Conservation (phyloP, 1,140 invertebrate species). For the Pectinophora gossypiella region DNA sequence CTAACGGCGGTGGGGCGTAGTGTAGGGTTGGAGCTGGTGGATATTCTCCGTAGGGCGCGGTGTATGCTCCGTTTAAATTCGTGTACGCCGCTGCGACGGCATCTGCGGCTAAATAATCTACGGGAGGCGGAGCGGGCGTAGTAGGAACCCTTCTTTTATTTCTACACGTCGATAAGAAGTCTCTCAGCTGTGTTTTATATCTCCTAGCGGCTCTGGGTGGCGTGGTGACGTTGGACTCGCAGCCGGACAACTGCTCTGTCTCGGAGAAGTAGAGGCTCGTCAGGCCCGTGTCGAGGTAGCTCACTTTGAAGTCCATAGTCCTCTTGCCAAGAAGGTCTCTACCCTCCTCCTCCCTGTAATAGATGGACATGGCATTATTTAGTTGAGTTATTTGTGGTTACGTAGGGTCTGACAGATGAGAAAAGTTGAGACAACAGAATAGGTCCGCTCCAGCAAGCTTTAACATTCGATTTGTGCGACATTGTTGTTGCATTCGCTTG, state of each 20-base stretch:
- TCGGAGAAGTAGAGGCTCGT: conserved; percentile 94
- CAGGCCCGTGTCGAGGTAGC: conserved; percentile 94
- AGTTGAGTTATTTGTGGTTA: too few relatives aligned
- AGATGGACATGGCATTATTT: conserved; percentile 1
- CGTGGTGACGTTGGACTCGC: conserved; percentile 76
- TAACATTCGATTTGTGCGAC: too few relatives aligned
- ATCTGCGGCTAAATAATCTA: conserved; percentile 74
- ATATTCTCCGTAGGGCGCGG: conserved; percentile 78
- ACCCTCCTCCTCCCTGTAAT: conserved; percentile 97
- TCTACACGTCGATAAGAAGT: conserved; percentile 93
- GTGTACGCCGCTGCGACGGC: conserved; percentile 87
- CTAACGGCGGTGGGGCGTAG: conserved; percentile 83
- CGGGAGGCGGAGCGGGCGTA: conserved; percentile 63
- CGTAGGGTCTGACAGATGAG: too few relatives aligned
- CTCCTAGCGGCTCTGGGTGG: conserved; percentile 88
- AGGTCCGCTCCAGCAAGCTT: too few relatives aligned
- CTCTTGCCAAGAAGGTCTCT: conserved; percentile 96
- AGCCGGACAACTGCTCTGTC: conserved; percentile 85
- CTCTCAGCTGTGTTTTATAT: conserved; percentile 94
- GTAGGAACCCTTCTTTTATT: conserved; percentile 89
- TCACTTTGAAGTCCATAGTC: conserved; percentile 99
- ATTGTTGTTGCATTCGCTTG: too few relatives aligned
- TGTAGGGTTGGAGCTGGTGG: conserved; percentile 78
- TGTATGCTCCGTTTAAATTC: conserved; percentile 88
- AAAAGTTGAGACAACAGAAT: too few relatives aligned